These are phyloP conservation scores for Pegoplata infirma DNA, from an alignment of 2,888 invertebrate genomes.

Conservation along the genomic window DNA sequence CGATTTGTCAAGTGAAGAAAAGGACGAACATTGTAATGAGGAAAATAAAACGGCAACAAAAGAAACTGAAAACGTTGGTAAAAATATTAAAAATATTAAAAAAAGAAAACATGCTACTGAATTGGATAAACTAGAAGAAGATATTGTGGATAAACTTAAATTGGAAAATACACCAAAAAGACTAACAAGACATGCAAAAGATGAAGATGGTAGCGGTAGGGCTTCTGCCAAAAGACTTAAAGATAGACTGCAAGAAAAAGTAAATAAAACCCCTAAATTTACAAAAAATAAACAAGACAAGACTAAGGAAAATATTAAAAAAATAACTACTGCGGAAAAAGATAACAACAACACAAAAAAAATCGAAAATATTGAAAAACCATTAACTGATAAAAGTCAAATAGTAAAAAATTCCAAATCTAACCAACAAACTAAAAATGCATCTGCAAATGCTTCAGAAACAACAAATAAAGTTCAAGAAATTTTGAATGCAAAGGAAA, in stretches of 20 bases:
- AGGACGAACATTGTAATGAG: background rate
- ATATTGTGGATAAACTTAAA: conserved; percentile 37
- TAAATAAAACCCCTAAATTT: background rate
- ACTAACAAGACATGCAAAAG: conserved; percentile 25
- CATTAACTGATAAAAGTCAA: background rate
- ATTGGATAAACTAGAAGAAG: conserved; percentile 24
- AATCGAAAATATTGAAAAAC: background rate
- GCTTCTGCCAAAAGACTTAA: conserved; percentile 8
- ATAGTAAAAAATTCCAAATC: background rate
- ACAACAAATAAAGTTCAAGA: no score
- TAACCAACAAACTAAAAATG: background rate
- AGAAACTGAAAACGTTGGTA: conserved; percentile 53
- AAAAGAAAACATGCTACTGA: conserved; percentile 11
- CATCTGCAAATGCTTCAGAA: background rate
- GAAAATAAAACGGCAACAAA: background rate
- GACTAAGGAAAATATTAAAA: background rate
- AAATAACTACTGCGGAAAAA: background rate
- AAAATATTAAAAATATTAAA: background rate
- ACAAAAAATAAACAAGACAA: no score
- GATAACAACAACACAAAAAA: no score
- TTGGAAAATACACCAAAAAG: background rate
- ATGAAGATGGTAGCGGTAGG: background rate
- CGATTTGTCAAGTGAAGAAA: conserved; percentile 50
- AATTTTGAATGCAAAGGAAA: background rate
- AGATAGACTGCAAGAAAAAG: background rate